Conservation (phyloP, 1,140 invertebrate species). For the Drosophila ficusphila region DNA sequence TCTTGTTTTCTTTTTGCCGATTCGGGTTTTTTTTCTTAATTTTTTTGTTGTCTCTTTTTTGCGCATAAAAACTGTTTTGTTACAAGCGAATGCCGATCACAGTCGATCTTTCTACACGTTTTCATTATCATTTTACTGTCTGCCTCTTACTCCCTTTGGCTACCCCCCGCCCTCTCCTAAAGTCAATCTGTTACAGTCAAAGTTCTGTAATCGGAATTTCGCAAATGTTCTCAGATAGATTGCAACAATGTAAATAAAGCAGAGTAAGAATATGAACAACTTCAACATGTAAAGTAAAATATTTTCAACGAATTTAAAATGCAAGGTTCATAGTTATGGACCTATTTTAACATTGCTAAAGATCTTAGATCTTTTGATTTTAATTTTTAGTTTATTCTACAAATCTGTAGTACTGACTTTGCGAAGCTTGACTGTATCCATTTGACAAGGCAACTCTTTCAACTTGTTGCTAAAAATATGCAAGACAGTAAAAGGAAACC, state of each 20-base stretch:
- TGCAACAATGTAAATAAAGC: too few relatives aligned
- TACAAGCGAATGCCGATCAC: constrained; percentile 66
- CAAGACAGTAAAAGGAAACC: constrained; percentile 60
- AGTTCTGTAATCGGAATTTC: background rate
- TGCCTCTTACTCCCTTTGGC: constrained; percentile 11
- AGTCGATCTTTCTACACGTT: constrained; percentile 62
- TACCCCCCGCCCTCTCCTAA: constrained; percentile 1
- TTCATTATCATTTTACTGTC: constrained; percentile 63
- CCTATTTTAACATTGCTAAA: too few relatives aligned
- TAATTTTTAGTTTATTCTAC: too few relatives aligned
- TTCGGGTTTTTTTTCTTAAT: constrained; percentile 19
- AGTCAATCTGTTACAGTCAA: background rate
- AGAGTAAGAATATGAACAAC: too few relatives aligned
- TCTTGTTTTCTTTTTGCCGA: constrained; percentile 31
- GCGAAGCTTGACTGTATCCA: background rate
- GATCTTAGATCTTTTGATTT: too few relatives aligned
- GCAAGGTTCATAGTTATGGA: too few relatives aligned
- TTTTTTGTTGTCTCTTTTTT: constrained; percentile 34
- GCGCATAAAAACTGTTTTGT: constrained; percentile 66
- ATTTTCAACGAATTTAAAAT: too few relatives aligned
- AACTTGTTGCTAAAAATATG: constrained; percentile 64
- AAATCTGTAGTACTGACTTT: too few relatives aligned
- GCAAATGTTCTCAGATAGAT: too few relatives aligned
- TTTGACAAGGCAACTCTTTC: constrained; percentile 55
- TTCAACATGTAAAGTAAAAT: too few relatives aligned